phyloP scores from a whole-genome alignment of 1,140 invertebrate genomes.

The Triops longicaudatus region DNA sequence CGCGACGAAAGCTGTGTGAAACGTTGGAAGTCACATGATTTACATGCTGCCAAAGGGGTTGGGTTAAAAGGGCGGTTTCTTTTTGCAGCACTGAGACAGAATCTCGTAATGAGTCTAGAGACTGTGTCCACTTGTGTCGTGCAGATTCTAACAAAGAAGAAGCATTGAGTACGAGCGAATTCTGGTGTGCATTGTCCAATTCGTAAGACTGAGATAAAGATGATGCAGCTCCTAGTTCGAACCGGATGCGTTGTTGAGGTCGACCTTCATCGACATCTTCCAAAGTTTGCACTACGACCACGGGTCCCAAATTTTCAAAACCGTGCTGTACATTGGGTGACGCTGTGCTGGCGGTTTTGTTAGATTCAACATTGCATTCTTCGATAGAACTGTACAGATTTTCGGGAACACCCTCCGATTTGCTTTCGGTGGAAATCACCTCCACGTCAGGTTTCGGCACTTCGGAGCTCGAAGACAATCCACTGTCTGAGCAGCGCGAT shows the following conservation, averaged over 20 bases:
- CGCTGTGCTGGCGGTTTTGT: not conserved
- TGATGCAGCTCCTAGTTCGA: not conserved
- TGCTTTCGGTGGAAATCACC: not conserved
- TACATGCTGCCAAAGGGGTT: not conserved
- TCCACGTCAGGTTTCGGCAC: not conserved
- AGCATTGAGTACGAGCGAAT: not conserved
- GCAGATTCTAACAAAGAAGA: not conserved
- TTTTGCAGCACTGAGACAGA: not conserved
- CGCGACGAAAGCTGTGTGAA: not conserved
- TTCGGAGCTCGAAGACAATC: not conserved
- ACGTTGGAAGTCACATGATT: not conserved
- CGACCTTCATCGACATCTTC: not conserved
- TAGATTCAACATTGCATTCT: not conserved
- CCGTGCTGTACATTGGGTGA: not conserved
- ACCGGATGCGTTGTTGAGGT: not conserved
- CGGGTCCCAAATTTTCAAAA: not conserved
- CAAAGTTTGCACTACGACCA: not conserved
- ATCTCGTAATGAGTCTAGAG: not conserved
- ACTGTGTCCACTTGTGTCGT: not conserved
- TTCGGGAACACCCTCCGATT: not conserved
- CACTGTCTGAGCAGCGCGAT: not conserved
- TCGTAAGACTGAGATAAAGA: not conserved
- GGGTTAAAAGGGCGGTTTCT: not conserved
- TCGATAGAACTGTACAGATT: not conserved
- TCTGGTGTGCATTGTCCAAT: not conserved